Percentiles rank a stretch among this genome's conserved stretches.
These are phyloP conservation scores for Callitettix versicolor DNA, from an alignment of 1,140 invertebrate genomes.

Conservation along the genomic window DNA sequence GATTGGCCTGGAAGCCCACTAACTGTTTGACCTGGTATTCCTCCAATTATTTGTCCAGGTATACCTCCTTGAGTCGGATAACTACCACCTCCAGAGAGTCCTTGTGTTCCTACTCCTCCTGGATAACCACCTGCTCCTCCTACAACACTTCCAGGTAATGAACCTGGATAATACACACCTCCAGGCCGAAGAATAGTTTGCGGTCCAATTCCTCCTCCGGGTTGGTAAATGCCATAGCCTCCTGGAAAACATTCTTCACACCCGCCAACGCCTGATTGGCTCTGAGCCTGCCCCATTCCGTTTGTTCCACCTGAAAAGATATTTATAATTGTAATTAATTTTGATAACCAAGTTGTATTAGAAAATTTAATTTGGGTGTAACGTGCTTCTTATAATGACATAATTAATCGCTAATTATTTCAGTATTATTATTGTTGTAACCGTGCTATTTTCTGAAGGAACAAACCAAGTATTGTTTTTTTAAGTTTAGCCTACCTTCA, in stretches of 20 bases:
- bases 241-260: slow-evolving; percentile 34
- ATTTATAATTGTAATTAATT: slow-evolving; percentile 42
- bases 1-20: neutral
- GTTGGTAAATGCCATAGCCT: slow-evolving; percentile 3
- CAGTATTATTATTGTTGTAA: no score
- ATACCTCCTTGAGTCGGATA: slow-evolving; percentile 10
- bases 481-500: no score
- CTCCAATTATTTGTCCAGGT: slow-evolving; percentile 16
- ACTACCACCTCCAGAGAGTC: slow-evolving; percentile 14
- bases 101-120: slow-evolving; percentile 8
- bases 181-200: slow-evolving; percentile 7
- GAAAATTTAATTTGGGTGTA: neutral
- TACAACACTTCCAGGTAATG: neutral
- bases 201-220: slow-evolving; percentile 16
- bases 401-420: no score
- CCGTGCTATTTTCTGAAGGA: no score
- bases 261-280: slow-evolving; percentile 39
- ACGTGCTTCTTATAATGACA: neutral
- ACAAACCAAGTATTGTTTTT: no score
- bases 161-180: slow-evolving; percentile 12
- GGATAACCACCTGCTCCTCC: slow-evolving; percentile 17
- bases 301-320: slow-evolving; percentile 73
- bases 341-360: neutral
- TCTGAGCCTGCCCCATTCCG: slow-evolving; percentile 95
- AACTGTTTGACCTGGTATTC: slow-evolving; percentile 4